Evolutionary conservation across 2,797 vertebrate genomes (phyloP).

Genomic region (Psittacula derbiana): DNA sequence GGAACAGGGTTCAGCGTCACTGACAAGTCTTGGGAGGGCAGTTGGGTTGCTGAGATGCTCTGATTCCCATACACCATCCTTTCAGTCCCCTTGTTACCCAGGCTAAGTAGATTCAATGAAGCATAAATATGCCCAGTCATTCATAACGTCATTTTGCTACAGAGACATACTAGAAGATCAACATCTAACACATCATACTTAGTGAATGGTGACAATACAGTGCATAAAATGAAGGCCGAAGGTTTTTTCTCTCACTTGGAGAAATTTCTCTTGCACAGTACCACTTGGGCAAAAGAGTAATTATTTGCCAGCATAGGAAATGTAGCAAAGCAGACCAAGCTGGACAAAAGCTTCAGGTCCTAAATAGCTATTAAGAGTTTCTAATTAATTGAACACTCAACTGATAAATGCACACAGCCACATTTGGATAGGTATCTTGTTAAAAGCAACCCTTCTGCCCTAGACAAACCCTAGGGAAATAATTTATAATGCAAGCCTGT

Average conservation of each 20-base stretch:
- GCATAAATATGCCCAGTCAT: not conserved
- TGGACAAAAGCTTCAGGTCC: not conserved
- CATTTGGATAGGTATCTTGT: not conserved
- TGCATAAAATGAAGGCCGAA: not conserved
- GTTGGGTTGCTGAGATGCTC: not conserved
- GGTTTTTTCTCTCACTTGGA: not conserved
- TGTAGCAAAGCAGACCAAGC: not conserved
- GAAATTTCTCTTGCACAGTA: not conserved
- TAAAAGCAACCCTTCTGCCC: not conserved
- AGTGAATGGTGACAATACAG: not conserved
- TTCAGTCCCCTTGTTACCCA: not conserved
- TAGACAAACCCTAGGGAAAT: not conserved
- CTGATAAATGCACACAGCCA: not conserved
- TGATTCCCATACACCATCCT: not conserved
- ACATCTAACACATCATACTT: not conserved
- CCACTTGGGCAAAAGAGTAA: not conserved
- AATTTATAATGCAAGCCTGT: not conserved
- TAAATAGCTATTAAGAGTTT: not conserved
- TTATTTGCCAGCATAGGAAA: not conserved
- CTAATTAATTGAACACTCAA: not conserved
- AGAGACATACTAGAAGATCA: not conserved
- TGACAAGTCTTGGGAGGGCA: not conserved
- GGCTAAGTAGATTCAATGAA: not conserved
- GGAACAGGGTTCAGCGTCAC: not conserved
- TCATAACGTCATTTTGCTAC: not conserved